Conservation (phyloP, 2,888 invertebrate genomes). For the Chloromyia formosa region DNA sequence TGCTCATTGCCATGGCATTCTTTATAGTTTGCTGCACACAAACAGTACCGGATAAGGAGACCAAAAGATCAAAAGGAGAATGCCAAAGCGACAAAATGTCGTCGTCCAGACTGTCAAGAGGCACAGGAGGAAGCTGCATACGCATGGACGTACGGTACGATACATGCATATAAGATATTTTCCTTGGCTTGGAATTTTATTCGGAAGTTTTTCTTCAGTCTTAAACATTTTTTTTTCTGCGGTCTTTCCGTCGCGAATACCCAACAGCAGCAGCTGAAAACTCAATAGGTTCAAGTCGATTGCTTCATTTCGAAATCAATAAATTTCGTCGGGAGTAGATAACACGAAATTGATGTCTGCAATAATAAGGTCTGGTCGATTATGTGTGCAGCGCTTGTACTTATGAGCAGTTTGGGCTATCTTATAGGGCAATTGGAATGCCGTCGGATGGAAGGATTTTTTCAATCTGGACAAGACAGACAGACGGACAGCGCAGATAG, state of each 20-base stretch:
- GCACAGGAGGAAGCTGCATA: no score
- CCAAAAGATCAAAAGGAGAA: slow-evolving; percentile 25
- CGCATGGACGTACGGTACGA: no score
- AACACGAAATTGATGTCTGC: slow-evolving; percentile 30
- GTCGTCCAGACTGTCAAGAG: no score
- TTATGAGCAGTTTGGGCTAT: no score
- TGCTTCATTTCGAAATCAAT: slow-evolving; percentile 36
- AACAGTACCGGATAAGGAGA: slow-evolving; percentile 25
- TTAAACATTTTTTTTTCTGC: neutral
- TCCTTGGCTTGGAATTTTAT: slow-evolving; percentile 13
- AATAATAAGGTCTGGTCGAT: neutral
- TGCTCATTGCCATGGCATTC: slow-evolving; percentile 14
- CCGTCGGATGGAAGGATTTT: slow-evolving; percentile 1
- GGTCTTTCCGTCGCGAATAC: neutral
- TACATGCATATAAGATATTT: slow-evolving; percentile 11
- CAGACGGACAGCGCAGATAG: neutral
- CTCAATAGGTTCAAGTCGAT: slow-evolving; percentile 15
- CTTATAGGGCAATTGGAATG: no score
- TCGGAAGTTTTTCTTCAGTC: slow-evolving; percentile 9
- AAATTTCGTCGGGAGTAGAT: slow-evolving; percentile 38
- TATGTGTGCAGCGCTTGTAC: no score
- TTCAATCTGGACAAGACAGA: slow-evolving; percentile 5
- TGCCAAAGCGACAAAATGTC: neutral
- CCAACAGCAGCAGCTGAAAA: neutral
- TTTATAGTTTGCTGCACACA: neutral